These are phyloP conservation scores for Desmophyllum pertusum DNA, from an alignment of 92 coral and sea anemone genomes.

Conservation along the genomic window DNA sequence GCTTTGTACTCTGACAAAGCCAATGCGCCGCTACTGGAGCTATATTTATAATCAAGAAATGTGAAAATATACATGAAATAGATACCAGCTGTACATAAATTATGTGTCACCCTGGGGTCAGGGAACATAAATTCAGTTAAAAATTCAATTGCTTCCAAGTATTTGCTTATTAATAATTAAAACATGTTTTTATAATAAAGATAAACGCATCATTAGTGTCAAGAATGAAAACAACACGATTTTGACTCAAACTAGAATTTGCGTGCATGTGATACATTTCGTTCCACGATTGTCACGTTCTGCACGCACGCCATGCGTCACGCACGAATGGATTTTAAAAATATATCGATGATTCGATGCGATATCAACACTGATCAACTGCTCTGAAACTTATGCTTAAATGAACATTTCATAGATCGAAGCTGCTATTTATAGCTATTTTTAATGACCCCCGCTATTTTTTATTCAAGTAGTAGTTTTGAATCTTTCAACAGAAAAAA, in stretches of 20 bases:
- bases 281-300: background rate
- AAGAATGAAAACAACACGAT: background rate
- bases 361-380: too few species aligned
- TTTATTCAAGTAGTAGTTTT: background rate
- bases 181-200: background rate
- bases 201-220: background rate
- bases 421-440: background rate
- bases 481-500: background rate
- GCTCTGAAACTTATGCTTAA: too few species aligned
- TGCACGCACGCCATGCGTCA: background rate
- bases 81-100: background rate
- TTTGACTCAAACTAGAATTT: background rate
- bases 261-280: slow-evolving; percentile 8
- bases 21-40: too few species aligned
- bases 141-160: background rate
- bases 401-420: too few species aligned
- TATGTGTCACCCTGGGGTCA: too few species aligned
- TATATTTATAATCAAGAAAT: too few species aligned
- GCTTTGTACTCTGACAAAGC: too few species aligned
- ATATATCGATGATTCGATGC: too few species aligned
- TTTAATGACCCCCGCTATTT: background rate
- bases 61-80: background rate
- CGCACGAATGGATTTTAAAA: background rate
- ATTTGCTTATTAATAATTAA: background rate
- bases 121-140: background rate